Evolutionary conservation across 2,888 invertebrate genomes (phyloP).

Genomic region (Gari tellinella): DNA sequence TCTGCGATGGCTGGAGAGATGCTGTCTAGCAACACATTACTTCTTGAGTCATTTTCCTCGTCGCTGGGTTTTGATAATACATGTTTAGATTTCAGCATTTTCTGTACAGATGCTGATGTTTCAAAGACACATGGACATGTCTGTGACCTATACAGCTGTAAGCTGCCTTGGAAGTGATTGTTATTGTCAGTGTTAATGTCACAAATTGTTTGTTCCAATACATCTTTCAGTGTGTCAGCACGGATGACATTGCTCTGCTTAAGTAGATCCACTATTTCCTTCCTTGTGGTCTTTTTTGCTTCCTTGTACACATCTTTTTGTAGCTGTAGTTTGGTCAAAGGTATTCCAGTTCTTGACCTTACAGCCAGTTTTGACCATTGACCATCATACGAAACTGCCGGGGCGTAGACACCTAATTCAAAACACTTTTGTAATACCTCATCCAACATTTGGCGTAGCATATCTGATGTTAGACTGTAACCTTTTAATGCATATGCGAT

Average conservation of each 20-base stretch:
- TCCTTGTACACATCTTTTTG: conserved; percentile 34
- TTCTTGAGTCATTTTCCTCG: too few relatives aligned
- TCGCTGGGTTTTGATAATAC: neutral
- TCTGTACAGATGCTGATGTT: neutral
- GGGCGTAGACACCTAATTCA: conserved; percentile 21
- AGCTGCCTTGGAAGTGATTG: neutral
- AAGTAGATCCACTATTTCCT: neutral
- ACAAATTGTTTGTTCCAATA: neutral
- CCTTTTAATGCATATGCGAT: conserved; percentile 34
- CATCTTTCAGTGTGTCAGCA: neutral
- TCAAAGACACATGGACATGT: neutral
- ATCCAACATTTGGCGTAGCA: conserved; percentile 19
- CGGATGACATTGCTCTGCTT: conserved; percentile 1
- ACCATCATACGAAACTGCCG: conserved; percentile 31
- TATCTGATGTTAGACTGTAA: conserved; percentile 26
- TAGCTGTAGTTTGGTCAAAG: conserved; percentile 18
- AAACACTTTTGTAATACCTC: conserved; percentile 15
- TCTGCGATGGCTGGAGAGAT: too few relatives aligned
- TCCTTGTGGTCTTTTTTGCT: conserved; percentile 14
- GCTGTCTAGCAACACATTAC: too few relatives aligned
- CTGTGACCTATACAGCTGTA: neutral
- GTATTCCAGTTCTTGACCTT: conserved; percentile 12
- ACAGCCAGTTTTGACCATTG: conserved; percentile 28
- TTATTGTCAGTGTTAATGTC: neutral
- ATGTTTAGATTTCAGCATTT: too few relatives aligned